A percentile compares a stretch with the other conserved stretches of the same genome.
phyloP scores from a whole-genome alignment of 2,113 vertebrate genomes.

The Pluvianellus socialis region DNA sequence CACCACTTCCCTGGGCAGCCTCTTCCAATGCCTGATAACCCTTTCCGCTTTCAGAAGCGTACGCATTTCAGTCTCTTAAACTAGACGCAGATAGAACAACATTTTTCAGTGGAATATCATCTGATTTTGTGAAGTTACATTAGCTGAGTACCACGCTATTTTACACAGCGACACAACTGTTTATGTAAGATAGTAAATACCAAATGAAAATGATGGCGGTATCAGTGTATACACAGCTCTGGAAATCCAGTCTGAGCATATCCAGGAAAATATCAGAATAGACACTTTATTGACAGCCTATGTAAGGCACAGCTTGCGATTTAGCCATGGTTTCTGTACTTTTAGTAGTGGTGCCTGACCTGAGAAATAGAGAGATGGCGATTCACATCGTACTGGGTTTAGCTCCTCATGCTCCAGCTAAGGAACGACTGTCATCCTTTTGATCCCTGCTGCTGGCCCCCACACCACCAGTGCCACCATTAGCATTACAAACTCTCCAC shows the following conservation, averaged over 20 bases:
- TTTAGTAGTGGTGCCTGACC: background rate
- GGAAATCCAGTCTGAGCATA: background rate
- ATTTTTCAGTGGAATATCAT: background rate
- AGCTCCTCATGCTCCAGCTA: background rate
- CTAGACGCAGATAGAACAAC: fast-evolving
- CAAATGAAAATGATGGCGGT: background rate
- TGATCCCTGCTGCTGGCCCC: background rate
- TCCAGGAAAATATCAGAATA: background rate
- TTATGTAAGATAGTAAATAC: background rate
- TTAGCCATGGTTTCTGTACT: background rate
- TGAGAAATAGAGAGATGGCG: background rate
- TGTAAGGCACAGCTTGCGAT: background rate
- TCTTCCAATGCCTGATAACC: no score
- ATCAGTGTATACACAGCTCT: background rate
- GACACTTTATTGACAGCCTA: background rate
- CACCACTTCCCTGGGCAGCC: no score
- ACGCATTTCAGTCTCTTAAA: background rate
- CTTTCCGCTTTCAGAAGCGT: background rate
- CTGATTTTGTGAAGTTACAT: background rate
- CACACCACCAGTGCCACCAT: background rate
- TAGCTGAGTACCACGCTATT: background rate
- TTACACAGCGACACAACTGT: background rate
- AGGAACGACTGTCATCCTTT: background rate
- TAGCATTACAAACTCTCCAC: background rate
- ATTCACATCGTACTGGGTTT: background rate